A percentile compares a stretch with the other conserved stretches of the same genome.
These are phyloP conservation scores for Acropternis orthonyx DNA, from an alignment of 2,797 vertebrate species.

Conservation along the genomic window DNA sequence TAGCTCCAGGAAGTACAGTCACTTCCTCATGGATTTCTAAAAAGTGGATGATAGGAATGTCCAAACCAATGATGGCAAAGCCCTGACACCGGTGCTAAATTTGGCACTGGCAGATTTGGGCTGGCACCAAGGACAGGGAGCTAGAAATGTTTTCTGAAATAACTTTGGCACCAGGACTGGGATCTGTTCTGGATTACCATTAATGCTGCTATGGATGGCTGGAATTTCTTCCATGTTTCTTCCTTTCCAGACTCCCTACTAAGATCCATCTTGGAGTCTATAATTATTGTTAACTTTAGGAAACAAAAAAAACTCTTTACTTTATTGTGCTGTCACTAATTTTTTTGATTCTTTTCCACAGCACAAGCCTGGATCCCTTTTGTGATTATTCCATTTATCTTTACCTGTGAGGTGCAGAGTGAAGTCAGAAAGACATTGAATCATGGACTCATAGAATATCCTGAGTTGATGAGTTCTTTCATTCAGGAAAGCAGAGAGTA, in stretches of 20 bases:
- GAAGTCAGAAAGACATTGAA: neutral
- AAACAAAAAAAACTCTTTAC: neutral
- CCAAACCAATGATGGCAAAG: neutral
- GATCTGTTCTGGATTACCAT: constrained; percentile 9
- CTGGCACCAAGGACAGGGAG: neutral
- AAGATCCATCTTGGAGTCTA: neutral
- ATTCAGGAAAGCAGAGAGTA: neutral
- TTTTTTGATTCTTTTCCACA: neutral
- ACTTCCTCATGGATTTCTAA: neutral
- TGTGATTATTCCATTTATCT: neutral
- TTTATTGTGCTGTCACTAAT: neutral
- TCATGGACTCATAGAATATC: neutral
- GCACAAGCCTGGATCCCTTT: neutral
- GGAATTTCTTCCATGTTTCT: constrained; percentile 5
- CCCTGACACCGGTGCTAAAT: neutral
- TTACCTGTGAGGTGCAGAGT: neutral
- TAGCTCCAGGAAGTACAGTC: neutral
- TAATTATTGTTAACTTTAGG: neutral
- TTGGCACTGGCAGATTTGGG: neutral
- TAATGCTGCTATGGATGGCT: neutral
- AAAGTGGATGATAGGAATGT: neutral
- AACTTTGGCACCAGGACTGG: neutral
- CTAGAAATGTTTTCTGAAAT: neutral
- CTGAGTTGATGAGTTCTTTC: neutral
- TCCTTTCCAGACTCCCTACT: neutral